Evolutionary conservation across 2,113 vertebrate genomes (phyloP), one percentile per base, ranked within the genome.

Genomic region (Lipotes vexillifer): DNA sequence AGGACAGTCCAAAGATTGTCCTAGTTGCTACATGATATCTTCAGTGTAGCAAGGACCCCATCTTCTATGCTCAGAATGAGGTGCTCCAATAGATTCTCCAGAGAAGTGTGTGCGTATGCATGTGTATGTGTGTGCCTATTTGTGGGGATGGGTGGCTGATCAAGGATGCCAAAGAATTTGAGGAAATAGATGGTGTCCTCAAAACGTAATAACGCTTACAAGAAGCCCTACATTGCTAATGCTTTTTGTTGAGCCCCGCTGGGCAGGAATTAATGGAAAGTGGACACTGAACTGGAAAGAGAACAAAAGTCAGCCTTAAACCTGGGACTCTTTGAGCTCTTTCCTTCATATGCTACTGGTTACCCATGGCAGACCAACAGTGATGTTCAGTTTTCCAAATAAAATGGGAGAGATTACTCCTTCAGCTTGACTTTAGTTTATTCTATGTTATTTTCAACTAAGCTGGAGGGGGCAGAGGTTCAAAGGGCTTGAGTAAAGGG

Each of bases 71-170:
- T 6, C 20, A 82, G 66, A 83, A 74, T 20, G 49, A 86, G 20
- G 21, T 27, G 6, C 25, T 59, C 66, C 15, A 18, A 2, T 17
- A 55, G 72, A 29, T 78, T 89, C 14, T 49, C 38, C 41, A 59
- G 25, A 86, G 25, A 36, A 25, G 27, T 44, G n/a, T 36, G 14
- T 82, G 3, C 21, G 27, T 33, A 9, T n/a, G 68, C 63, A 3
- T 14, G 25, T 20, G 65, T 9, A 1, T 3, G 4, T 33, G 11
- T 33, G 8, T 2, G 8, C 14, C 0, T 63, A 5, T 72, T 59
- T 75, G 20, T 69, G 69, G 23, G 27, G 9, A 6, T 78, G 6
- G 3, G n/a, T 78, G 52, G 29, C 38, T 49, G 21, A 27, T 49
- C 38, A 68, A 78, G 44, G 55, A 85, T 88, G 46, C 36, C 80